Conservation (phyloP, 2,797 vertebrate species). For the Channa striata region DNA sequence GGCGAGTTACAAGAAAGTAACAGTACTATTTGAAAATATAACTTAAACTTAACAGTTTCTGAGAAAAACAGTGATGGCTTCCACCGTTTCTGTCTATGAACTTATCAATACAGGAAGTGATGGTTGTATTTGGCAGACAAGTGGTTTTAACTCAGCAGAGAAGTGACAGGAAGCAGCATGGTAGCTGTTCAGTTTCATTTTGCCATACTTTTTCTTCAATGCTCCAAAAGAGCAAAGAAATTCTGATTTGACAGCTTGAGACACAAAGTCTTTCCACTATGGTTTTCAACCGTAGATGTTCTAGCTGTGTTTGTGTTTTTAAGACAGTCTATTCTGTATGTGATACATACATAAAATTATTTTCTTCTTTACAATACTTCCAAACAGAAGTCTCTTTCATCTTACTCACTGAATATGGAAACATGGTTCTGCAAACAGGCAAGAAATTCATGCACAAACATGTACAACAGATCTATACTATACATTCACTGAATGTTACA, state of each 20-base stretch:
- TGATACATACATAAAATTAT: neutral
- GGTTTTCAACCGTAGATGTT: slow-evolving; percentile 12
- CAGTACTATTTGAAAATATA: neutral
- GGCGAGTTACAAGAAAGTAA: slow-evolving; percentile 23
- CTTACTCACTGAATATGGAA: slow-evolving; percentile 23
- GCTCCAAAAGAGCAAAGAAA: slow-evolving; percentile 2
- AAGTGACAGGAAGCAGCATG: slow-evolving; percentile 35
- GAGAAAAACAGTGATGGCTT: neutral
- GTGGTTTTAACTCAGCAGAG: slow-evolving; percentile 31
- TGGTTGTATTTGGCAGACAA: slow-evolving; percentile 7
- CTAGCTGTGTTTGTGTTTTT: neutral
- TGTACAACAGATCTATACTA: neutral
- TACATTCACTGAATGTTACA: too few species aligned
- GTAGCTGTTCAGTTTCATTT: slow-evolving; percentile 8
- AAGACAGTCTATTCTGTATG: neutral
- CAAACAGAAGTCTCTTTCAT: neutral
- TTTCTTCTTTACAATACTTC: neutral
- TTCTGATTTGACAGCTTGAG: slow-evolving; percentile 2
- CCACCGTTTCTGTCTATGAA: slow-evolving; percentile 4
- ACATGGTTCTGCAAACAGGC: slow-evolving; percentile 46
- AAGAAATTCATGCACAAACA: neutral
- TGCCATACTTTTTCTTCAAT: slow-evolving; percentile 4
- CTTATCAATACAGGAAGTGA: slow-evolving; percentile 55
- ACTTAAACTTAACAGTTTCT: neutral
- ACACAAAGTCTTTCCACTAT: neutral